Evolutionary conservation across 2,888 invertebrate species (phyloP).

Genomic region (Troilus luridus): DNA sequence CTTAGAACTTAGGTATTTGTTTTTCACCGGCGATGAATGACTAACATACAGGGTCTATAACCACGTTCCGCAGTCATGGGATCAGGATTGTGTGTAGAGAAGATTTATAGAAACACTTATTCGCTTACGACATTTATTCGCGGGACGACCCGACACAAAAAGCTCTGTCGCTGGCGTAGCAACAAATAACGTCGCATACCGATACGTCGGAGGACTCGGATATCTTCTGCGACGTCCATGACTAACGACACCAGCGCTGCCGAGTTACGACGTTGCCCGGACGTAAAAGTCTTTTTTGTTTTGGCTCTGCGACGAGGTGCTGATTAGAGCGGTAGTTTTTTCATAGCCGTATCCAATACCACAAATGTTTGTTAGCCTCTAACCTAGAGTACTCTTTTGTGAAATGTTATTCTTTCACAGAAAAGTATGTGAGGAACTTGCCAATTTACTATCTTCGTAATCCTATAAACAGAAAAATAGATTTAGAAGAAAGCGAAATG

Average conservation of each 20-base stretch:
- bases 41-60: neutral
- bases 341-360: neutral
- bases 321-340: constrained; percentile 37
- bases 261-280: neutral
- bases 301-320: neutral
- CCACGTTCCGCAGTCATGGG: neutral
- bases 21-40: neutral
- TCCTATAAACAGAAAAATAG: neutral
- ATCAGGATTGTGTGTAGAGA: neutral
- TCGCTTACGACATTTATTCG: neutral
- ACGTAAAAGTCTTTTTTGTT: neutral
- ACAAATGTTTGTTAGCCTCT: neutral
- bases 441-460: neutral
- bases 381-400: no score
- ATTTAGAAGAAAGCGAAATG: no score
- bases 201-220: neutral
- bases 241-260: constrained; percentile 28
- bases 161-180: neutral
- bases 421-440: neutral
- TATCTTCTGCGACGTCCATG: neutral
- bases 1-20: neutral
- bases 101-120: constrained; percentile 27
- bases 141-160: neutral
- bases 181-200: constrained; percentile 3
- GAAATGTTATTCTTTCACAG: neutral